Base-by-base conservation (phyloP, 2,113 vertebrate species). In the Leucopsar rothschildi region DNA sequence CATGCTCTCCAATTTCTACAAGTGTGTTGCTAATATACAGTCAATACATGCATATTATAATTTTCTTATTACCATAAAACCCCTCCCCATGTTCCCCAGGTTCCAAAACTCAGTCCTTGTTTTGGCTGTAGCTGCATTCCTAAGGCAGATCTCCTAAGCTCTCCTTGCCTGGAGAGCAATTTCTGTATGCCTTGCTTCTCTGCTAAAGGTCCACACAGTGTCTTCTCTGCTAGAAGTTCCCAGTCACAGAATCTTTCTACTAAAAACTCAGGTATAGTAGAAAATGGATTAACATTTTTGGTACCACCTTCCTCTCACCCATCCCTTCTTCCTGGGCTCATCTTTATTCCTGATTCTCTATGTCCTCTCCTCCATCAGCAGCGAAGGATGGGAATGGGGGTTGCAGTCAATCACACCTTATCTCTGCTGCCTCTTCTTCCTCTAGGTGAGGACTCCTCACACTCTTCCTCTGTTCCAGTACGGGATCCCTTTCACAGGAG, bases 371-470 rank as follows among this genome's bases (percentile, higher is more conserved):
- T 55, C 29, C 49, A 42, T 28, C 35, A 49, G 7, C 21, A 56
- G 17, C 27, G 7, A 24, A 56, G 29, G 20, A 42, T 29, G 25
- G 40, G 11, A 47, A 64, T 18, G 10, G 24, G 7, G 14, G 5
- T 35, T 40, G 40, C 17, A 64, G 20, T 49, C 29, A 23, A 23
- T 40, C 19, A n/a, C 12, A 28, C 0, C 0, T 28, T 29, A 11
- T 35, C 16, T 56, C 35, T 42, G 21, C 14, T 72, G 11, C 8
- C 19, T 31, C 14, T 49, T 49, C 49, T 29, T 72, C 21, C 17
- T 35, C 35, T 23, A 35, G 2, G 21, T 10, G 6, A 50, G 25
- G 14, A 72, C 7, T 42, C 17, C 21, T 64, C 25, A 56, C 18
- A 31, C 31, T 27, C n/a, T 40, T 49, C 24, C 35, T 29, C 15